Base-by-base conservation (phyloP, 1,140 invertebrate species). In the Chironomus tepperi region DNA sequence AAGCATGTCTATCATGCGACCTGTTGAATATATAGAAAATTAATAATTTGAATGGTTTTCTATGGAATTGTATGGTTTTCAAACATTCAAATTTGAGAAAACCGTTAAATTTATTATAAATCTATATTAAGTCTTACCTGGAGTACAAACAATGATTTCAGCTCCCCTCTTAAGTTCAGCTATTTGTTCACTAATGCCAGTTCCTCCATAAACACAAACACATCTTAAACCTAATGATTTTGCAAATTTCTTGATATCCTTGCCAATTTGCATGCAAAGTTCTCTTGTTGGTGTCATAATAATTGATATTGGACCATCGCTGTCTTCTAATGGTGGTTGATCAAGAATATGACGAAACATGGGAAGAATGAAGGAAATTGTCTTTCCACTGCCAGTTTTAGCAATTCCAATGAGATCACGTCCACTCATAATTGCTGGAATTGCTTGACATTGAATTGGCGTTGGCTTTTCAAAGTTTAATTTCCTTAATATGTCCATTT, bases 1-100 rank as follows among this genome's bases (percentile, higher is more conserved):
- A 74, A 99, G 83, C 97, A 99, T 99, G 82, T 99, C 98, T 79
- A 99, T 99, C 98, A 99, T 99, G 76, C 98, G 87, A 0, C 98
- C n/a, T n/a, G n/a, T n/a, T n/a, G n/a, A n/a, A n/a, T n/a, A n/a
- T n/a, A n/a, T n/a, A n/a, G n/a, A n/a, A n/a, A n/a, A n/a, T n/a
- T n/a, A n/a, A n/a, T n/a, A n/a, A n/a, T n/a, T n/a, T n/a, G n/a
- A n/a, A n/a, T n/a, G n/a, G n/a, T n/a, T n/a, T n/a, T n/a, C n/a
- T n/a, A n/a, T n/a, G n/a, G n/a, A n/a, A n/a, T n/a, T n/a, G n/a
- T n/a, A n/a, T n/a, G n/a, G n/a, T n/a, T n/a, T n/a, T n/a, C n/a
- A n/a, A n/a, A n/a, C n/a, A n/a, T n/a, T n/a, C n/a, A n/a, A n/a
- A n/a, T n/a, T n/a, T n/a, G n/a, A n/a, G n/a, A n/a, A n/a, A n/a